Conservation (phyloP, 2,888 invertebrate species). For the Eilema depressum region DNA sequence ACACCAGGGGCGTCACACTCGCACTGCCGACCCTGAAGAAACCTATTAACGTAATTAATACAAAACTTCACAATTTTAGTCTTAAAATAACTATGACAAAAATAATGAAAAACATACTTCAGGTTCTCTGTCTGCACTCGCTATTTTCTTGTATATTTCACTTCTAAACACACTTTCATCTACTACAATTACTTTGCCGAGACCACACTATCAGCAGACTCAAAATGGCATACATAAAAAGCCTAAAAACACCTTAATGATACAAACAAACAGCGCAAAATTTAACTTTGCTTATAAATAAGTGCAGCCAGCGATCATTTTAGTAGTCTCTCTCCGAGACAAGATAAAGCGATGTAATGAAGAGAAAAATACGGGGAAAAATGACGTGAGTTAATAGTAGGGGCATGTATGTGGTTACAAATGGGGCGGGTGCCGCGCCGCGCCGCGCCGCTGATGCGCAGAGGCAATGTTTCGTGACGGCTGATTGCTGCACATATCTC, state of each 20-base stretch:
- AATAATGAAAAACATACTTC: no score
- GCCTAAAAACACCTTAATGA: neutral
- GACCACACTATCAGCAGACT: neutral
- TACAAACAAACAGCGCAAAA: neutral
- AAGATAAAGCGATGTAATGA: slow-evolving; percentile 67
- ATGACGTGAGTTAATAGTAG: slow-evolving; percentile 63
- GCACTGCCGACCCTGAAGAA: no score
- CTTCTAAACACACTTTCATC: no score
- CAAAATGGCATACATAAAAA: neutral
- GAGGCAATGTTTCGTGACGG: slow-evolving; percentile 49
- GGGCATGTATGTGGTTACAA: slow-evolving; percentile 62
- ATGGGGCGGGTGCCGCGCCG: slow-evolving; percentile 46
- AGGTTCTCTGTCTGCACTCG: no score
- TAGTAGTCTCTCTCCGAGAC: slow-evolving; percentile 43
- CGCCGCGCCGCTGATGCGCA: slow-evolving; percentile 28
- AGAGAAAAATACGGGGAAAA: slow-evolving; percentile 67
- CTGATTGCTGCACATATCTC: slow-evolving; percentile 69
- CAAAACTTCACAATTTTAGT: no score
- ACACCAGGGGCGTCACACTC: no score
- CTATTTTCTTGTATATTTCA: neutral
- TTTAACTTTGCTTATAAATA: slow-evolving; percentile 37
- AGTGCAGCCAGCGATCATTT: slow-evolving; percentile 44
- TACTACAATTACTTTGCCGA: neutral
- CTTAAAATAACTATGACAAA: no score
- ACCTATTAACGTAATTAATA: no score